Evolutionary conservation across 2,113 vertebrate genomes (phyloP), one percentile per base, ranked within the genome.

Genomic region (Hemibagrus wyckioides): DNA sequence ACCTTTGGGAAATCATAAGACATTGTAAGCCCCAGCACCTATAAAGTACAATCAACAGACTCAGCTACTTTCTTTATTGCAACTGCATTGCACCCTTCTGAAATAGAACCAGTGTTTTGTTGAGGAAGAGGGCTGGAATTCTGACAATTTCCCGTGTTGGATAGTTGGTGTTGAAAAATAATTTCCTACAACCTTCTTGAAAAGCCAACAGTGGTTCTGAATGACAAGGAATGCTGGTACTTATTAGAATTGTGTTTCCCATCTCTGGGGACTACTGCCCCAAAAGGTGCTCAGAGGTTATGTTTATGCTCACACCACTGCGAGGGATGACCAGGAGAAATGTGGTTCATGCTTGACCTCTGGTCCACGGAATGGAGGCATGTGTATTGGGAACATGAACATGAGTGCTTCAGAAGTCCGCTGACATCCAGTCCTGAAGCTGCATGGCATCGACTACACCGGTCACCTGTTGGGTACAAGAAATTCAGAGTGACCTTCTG

Each of bases 1-100:
- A 69, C 87, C 83, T 69, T 57, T 85, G 88, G 77, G 77, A 89
- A 89, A 87, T 85, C 77, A 89, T 63, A 63, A 41, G 54, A 57
- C 30, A 82, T 50, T 44, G 52, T 39, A 23, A 61, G 30, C 65
- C 41, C 25, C 86, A 54, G 81, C 44, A 83, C 25, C 57, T 73
- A 83, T 87, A 81, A 85, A 84, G 67, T 80, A 41, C 15, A 83
- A 89, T 41, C 54, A 59, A 54, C 76, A 59, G 28, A 87, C 77
- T 81, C 76, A 75, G 33, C n/a, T 36, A n/a, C 76, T 87, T 75
- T 81, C 39, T 86, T 84, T 85, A 87, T 76, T 71, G 54, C 69
- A 89, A 54, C 80, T 65, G 80, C 77, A 90, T 5, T 56, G 15
- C 75, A 81, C 36, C 15, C 23, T 25, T 83, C 59, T 41, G 28